Base-by-base conservation (phyloP, 2,888 invertebrate genomes). In the Hecatera dysodea region DNA sequence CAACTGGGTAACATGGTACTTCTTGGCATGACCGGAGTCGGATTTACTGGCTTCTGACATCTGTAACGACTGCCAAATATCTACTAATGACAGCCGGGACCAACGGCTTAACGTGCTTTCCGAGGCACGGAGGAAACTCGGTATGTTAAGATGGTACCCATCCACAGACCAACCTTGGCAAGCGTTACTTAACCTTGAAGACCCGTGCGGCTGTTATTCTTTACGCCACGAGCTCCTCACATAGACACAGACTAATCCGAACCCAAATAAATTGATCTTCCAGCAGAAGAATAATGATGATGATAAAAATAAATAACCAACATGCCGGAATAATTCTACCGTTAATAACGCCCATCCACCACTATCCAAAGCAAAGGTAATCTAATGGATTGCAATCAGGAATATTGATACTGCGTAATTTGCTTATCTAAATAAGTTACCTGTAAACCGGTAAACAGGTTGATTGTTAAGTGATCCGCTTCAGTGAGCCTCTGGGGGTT, bases 371-470 rank as follows among this genome's bases (percentile, higher is more conserved):
- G 42, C 29, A 24, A 22, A 19, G 33, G 55, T 65, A 60, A 73
- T 64, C 67, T 77, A 77, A 73, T 73, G 67, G 72, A 72, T 77
- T 57, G 66, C 81, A 77, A 81, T 80, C 79, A 81, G 56, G 50
- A 17, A 69, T 81, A 76, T 69, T 64, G 72, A 67, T 80, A 65
- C 63, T 65, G 42, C 19, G 19, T 73, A 61, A 81, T 81, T 80
- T 77, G 79, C 66, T 72, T 77, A 81, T 57, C 68, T 73, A 76
- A 77, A 81, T 81, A 80, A 68, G 65, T 65, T 67, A 42, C 12
- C 42, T 72, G 69, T 79, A 59, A 78, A 57, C 42, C 7, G 33
- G 64, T 64, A 70, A 63, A 63, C 67, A 68, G 55, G 57, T 19
- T 76, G 72, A 79, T 71, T 80, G 57, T 67, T 50, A 62, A 55